These are phyloP conservation scores for Clepsis dumicolana DNA, from an alignment of 2,888 invertebrate species.

Conservation along the genomic window DNA sequence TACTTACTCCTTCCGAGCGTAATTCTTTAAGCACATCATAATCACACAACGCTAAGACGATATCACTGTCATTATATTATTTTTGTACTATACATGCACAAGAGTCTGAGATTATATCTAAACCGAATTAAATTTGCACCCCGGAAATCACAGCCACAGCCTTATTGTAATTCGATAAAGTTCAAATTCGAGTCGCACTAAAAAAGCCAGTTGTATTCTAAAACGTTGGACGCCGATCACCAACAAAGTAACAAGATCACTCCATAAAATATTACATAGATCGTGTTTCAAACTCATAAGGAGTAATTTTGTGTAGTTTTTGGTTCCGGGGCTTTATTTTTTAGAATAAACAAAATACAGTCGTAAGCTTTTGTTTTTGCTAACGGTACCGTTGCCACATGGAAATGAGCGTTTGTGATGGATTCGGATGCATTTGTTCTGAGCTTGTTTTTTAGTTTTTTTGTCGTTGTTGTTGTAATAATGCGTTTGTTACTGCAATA, in stretches of 20 bases:
- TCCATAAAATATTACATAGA: neutral
- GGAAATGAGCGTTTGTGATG: constrained; percentile 52
- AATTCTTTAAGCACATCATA: constrained; percentile 52
- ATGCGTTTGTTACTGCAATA: constrained; percentile 31
- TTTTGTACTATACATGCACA: constrained; percentile 58
- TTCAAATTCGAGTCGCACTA: constrained; percentile 12
- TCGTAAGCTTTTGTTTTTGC: constrained; percentile 58
- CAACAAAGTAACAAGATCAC: constrained; percentile 7
- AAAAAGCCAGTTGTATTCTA: constrained; percentile 11
- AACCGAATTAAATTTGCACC: constrained; percentile 15
- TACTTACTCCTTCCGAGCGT: constrained; percentile 49
- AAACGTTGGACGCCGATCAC: constrained; percentile 16
- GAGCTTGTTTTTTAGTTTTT: constrained; percentile 37
- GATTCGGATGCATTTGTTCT: constrained; percentile 45
- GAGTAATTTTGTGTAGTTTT: constrained; percentile 4
- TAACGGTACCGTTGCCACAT: constrained; percentile 56
- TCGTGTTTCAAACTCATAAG: neutral
- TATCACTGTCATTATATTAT: constrained; percentile 66
- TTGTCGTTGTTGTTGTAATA: constrained; percentile 37
- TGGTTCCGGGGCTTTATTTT: neutral
- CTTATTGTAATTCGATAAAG: constrained; percentile 16
- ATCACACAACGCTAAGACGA: constrained; percentile 53
- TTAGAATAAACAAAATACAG: constrained; percentile 38
- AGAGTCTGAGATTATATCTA: constrained; percentile 47
- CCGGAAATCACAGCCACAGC: neutral